A percentile compares a stretch with the other conserved stretches of the same genome.
Conservation (phyloP, 2,888 invertebrate genomes). For the Stenolophus ochropezus region DNA sequence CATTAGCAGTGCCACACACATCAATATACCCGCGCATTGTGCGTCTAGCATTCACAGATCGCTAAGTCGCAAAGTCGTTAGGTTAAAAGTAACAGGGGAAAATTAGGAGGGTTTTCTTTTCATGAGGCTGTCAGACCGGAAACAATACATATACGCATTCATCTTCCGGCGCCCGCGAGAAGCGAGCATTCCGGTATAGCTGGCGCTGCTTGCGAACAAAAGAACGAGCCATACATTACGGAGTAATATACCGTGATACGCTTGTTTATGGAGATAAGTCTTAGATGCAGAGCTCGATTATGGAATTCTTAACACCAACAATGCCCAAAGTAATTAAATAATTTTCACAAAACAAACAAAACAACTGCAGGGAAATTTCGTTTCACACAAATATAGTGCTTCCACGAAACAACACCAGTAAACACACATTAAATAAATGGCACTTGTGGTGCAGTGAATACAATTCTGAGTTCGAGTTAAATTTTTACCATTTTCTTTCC, state of each 20-base stretch:
- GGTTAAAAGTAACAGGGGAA: conserved; percentile 72
- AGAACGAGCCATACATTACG: conserved; percentile 24
- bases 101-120: conserved; percentile 73
- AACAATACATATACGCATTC: conserved; percentile 74
- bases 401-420: too few species aligned
- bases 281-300: conserved; percentile 16
- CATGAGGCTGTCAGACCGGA: conserved; percentile 68
- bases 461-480: too few species aligned
- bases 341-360: background rate
- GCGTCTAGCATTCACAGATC: conserved; percentile 66
- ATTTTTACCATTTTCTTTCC: too few species aligned
- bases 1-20: conserved; percentile 4
- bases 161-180: conserved; percentile 69
- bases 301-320: background rate
- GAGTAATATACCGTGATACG: conserved; percentile 35
- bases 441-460: too few species aligned
- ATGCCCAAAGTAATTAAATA: background rate
- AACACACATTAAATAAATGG: too few species aligned
- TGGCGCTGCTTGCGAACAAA: conserved; percentile 18
- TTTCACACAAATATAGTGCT: too few species aligned
- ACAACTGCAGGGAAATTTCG: background rate
- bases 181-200: conserved; percentile 21
- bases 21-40: conserved; percentile 21
- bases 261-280: conserved; percentile 17
- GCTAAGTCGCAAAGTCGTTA: conserved; percentile 69